Base-by-base conservation (phyloP, 2,113 vertebrate species). In the Toxotes jaculatrix region DNA sequence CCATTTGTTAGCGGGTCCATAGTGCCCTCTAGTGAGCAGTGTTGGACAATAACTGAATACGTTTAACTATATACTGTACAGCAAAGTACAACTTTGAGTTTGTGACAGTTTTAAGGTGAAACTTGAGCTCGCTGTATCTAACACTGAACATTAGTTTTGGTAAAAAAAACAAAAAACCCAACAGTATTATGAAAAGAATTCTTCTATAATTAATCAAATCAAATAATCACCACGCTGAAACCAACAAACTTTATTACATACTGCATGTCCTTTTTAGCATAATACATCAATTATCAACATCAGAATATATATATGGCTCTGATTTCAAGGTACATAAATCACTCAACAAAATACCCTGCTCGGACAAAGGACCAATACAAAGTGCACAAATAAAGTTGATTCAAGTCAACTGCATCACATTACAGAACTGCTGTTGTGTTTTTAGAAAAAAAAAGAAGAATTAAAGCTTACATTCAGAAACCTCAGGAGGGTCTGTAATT, bases 311-410 rank as follows among this genome's bases (percentile, higher is more conserved):
- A 65, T 92, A 93, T 93, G 87, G 87, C 87, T 92, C 87, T 90
- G 77, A 88, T 84, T 87, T 92, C 77, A 90, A 91, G 84, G 77
- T 90, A 87, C 84, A 91, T 61, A 74, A 85, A 87, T 89, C 63
- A 89, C 83, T 86, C 75, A 84, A 87, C 80, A 85, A 91, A 89
- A 87, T 91, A 93, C 92, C 93, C 91, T 94, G 92, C 92, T 88
- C 82, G 65, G 65, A 91, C 85, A 89, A 78, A 84, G 36, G 63
- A 89, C 84, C 12, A 8, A 78, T 86, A 90, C 76, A 93, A 93
- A 93, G 93, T 93, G 92, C 90, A 90, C 88, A 89, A 91, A 90
- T 71, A 83, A 87, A 89, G 77, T 86, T 42, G 69, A 19, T 87
- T 91, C 55, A 64, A 76, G 59, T 88, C 83, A 57, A 80, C 86